phyloP scores from a whole-genome alignment of 2,888 invertebrate genomes.

The Julus scanicus region DNA sequence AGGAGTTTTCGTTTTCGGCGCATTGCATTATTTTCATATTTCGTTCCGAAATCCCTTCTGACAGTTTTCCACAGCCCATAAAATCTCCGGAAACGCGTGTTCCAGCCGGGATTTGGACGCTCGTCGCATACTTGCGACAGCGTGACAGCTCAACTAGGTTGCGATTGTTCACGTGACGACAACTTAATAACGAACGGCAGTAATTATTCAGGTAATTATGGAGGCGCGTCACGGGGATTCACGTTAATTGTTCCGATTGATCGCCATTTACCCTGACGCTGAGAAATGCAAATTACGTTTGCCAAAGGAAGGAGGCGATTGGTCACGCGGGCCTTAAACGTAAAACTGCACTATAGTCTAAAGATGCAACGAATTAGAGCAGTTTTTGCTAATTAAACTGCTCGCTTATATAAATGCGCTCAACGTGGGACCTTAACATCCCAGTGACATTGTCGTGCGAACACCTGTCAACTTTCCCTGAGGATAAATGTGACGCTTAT shows the following conservation, averaged over 20 bases:
- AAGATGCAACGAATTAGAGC: too few relatives aligned
- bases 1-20: background rate
- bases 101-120: constrained; percentile 5
- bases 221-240: background rate
- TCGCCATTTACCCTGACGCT: background rate
- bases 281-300: background rate
- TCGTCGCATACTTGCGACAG: too few relatives aligned
- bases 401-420: too few relatives aligned
- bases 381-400: constrained; percentile 5
- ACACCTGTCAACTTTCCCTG: too few relatives aligned
- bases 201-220: constrained; percentile 6
- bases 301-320: background rate
- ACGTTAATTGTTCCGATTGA: background rate
- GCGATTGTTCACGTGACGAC: background rate
- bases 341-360: background rate
- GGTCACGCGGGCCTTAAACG: background rate
- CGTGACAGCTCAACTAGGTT: too few relatives aligned
- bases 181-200: background rate
- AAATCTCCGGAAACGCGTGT: too few relatives aligned
- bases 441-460: too few relatives aligned
- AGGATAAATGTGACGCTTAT: too few relatives aligned
- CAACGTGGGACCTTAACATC: too few relatives aligned
- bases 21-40: constrained; percentile 32
- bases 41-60: background rate
- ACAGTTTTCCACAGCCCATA: background rate